phyloP scores from a whole-genome alignment of 2,888 invertebrate genomes.

The Pterostichus niger region DNA sequence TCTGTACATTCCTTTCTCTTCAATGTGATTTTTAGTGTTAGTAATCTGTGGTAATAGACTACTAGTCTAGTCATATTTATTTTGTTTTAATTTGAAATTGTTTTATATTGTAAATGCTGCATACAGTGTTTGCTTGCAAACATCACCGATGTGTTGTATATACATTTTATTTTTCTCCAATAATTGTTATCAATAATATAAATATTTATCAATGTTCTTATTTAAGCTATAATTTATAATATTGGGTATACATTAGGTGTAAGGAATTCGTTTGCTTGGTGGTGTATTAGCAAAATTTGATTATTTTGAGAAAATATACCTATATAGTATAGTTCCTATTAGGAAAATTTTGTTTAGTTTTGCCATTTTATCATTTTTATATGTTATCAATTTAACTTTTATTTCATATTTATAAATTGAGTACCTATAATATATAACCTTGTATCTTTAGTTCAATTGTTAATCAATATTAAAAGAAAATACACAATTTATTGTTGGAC shows the following conservation, averaged over 20 bases:
- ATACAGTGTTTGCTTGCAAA: conserved; percentile 60
- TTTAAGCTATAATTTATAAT: conserved; percentile 27
- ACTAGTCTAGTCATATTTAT: conserved; percentile 65
- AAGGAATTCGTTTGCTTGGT: conserved; percentile 40
- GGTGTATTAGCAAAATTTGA: conserved; percentile 38
- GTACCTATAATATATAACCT: conserved; percentile 19
- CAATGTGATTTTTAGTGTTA: conserved; percentile 52
- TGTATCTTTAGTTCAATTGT: conserved; percentile 42
- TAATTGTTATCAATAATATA: conserved; percentile 21
- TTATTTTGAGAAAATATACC: conserved; percentile 31
- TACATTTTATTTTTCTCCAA: conserved; percentile 47
- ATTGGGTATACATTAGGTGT: conserved; percentile 33
- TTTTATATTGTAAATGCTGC: conserved; percentile 59
- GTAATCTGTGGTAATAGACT: conserved; percentile 48
- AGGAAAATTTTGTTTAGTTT: conserved; percentile 41
- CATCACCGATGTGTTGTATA: conserved; percentile 56
- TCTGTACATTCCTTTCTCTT: conserved; percentile 45
- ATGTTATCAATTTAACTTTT: neutral
- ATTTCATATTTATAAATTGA: conserved; percentile 38
- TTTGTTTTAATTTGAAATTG: conserved; percentile 38
- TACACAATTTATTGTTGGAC: conserved; percentile 41
- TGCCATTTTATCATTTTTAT: conserved; percentile 29
- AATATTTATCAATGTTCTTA: conserved; percentile 46
- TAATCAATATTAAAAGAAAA: conserved; percentile 23
- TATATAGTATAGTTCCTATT: conserved; percentile 41